Evolutionary conservation across 92 coral and sea anemone species (phyloP), one percentile per base, ranked within the genome.

Genomic region (Anthopleura xanthogrammica): DNA sequence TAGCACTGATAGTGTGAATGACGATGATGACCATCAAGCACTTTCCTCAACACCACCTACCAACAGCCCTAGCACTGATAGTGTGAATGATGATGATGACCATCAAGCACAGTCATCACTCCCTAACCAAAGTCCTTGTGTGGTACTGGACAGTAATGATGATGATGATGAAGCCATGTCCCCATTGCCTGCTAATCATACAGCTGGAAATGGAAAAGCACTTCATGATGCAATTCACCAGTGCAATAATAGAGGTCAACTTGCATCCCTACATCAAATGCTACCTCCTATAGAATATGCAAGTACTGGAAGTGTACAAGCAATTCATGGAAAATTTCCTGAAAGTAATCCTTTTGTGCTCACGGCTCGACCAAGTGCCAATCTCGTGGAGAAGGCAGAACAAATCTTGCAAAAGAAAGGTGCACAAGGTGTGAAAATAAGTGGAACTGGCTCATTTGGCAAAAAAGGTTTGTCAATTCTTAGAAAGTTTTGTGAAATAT

Each of bases 391-490:
- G 72, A 79, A 16, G 46, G 88, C 88, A 24, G 55, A 86, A 48
- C 71, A 55, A 24, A 39, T 82, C 16, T 41, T 90, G 52, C 68
- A 52, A 39, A 64, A 62, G 36, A 79, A 74, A 46, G 82, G 54
- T 60, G 55, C 50, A n/a, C 52, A 56, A 24, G 90, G 90, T 29
- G 82, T 90, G 65, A 43, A 52, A 5, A 76, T 90, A 16, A 72
- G 17, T 9, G 85, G 86, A 23, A 56, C 82, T 41, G 90, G 93
- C 39, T 74, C 68, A 2, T 84, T 87, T 85, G 76, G 81, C 39
- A 86, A 87, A 77, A 24, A 77, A 16, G 90, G 86, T 64, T 22
- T 90, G 66, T 64, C 83, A 43, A 76, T 84, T 50, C 89, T 90
- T 1, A 73, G 78, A 54, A 84, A 50, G 72, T 85, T 58, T 58